Base-by-base conservation (phyloP, 2,888 invertebrate genomes). In the Neocrepidodera transversa region DNA sequence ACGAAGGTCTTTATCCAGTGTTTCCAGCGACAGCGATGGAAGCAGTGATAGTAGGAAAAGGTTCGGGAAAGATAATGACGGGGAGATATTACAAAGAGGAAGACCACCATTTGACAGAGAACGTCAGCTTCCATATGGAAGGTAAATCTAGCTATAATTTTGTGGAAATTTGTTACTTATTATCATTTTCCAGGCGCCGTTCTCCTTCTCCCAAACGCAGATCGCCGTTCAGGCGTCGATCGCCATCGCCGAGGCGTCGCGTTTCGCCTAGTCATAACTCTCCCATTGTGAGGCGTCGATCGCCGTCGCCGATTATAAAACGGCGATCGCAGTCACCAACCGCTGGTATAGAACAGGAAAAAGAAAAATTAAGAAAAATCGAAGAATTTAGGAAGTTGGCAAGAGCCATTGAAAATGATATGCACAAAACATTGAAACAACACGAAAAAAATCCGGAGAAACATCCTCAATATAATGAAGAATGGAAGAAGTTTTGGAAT, bases 401-500 rank as follows among this genome's bases (percentile, higher is more conserved):
- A 0, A 73, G 78, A 10, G 79, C 78, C 0, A 82, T 83, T 0
- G 84, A 86, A 66, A 85, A 84, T 28, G 82, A 86, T 8, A 81
- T 89, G 49, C 85, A 86, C 52, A 86, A 88, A 63, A 82, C 85
- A 0, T 81, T 90, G 4, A 87, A 88, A 53, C 89, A 89, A 62
- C 90, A 91, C 74, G 90, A 92, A 74, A 89, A 90, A 73, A 90
- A 91, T 73, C 94, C 94, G 0, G 93, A 94, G 74, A 93, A 92
- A 67, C 93, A 94, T 79, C 93, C 93, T 0, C 84, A 89, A 2
- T 94, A 94, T 76, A 90, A 91, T 0, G 91, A 92, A 43, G 94
- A 94, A 75, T 94, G 94, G 94, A 93, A 93, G 74, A 88, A 87
- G 74, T 93, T 93, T 76, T 94, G 93, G 93, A 92, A 92, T 76